Evolutionary conservation across 2,113 vertebrate species (phyloP).

Genomic region (Cettia cetti): DNA sequence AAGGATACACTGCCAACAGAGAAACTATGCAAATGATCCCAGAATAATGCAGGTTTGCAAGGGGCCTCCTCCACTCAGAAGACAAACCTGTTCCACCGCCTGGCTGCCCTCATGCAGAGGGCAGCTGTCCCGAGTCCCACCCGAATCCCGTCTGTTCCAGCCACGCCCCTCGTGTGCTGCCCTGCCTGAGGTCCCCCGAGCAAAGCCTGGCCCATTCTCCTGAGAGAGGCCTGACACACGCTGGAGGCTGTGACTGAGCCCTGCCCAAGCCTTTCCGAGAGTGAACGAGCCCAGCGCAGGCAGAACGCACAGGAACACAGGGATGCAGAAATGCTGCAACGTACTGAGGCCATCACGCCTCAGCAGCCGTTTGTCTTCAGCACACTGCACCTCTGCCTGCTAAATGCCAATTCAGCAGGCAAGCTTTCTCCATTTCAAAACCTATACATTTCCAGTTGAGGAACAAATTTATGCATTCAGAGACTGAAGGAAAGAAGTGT

Average conservation of each 20-base stretch:
- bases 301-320: background rate
- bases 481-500: background rate
- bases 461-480: background rate
- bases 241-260: background rate
- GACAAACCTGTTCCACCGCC: background rate
- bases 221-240: background rate
- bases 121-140: accelerated
- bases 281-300: background rate
- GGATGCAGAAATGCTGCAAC: background rate
- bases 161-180: background rate
- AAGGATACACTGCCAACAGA: background rate
- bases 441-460: background rate
- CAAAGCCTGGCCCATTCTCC: background rate
- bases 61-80: background rate
- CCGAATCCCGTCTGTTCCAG: background rate
- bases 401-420: background rate
- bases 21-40: background rate
- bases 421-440: background rate
- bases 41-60: background rate
- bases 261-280: background rate
- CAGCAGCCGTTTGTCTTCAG: background rate
- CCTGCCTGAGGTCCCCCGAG: background rate
- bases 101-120: accelerated
- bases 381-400: background rate
- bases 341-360: background rate